Percentiles rank a stretch among this genome's conserved stretches.
Evolutionary conservation across 64 coral and sea anemone genomes (phyloP).

Genomic region (Platygyra sinensis): DNA sequence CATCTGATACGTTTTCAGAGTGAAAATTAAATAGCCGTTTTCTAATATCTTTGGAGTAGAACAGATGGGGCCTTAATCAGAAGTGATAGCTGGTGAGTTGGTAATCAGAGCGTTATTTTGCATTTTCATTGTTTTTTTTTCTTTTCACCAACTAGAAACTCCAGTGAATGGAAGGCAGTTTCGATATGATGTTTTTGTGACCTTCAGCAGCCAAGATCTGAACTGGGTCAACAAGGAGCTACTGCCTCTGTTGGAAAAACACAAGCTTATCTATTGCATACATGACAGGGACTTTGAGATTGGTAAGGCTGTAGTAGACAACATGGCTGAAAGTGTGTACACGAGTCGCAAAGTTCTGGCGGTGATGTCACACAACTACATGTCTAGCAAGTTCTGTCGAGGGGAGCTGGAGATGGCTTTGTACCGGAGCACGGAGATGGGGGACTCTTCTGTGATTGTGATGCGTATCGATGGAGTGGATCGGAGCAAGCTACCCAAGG

Average conservation of each 20-base stretch:
- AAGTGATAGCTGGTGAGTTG: no score
- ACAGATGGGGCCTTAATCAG: no score
- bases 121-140: not conserved
- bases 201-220: conserved; percentile 66
- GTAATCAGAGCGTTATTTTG: no score
- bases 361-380: conserved; percentile 62
- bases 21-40: no score
- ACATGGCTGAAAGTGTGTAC: conserved; percentile 76
- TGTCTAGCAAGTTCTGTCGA: conserved; percentile 63
- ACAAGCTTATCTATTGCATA: conserved; percentile 65
- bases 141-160: not conserved
- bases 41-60: no score
- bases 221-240: conserved; percentile 58
- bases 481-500: conserved; percentile 45
- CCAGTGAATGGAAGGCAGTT: conserved; percentile 22
- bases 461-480: conserved; percentile 62
- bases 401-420: conserved; percentile 64
- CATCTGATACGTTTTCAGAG: no score
- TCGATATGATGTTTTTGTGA: conserved; percentile 65
- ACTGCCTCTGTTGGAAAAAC: conserved; percentile 59
- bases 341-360: conserved; percentile 49
- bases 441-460: conserved; percentile 61
- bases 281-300: conserved; percentile 62
- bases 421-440: conserved; percentile 46
- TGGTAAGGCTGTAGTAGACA: conserved; percentile 57